phyloP scores from a whole-genome alignment of 1,140 invertebrate species.

The Ostrea denselamellosa region DNA sequence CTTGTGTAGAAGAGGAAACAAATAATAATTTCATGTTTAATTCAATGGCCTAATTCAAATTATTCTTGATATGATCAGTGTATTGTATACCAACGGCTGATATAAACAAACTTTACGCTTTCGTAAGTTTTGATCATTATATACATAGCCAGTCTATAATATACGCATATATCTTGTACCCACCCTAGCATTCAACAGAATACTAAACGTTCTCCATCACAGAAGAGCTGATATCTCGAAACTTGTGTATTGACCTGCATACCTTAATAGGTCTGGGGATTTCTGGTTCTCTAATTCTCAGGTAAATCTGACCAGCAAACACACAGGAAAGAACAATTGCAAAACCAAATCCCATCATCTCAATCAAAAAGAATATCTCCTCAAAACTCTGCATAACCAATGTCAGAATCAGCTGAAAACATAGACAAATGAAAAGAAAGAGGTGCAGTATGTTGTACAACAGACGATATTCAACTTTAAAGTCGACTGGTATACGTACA shows the following conservation, averaged over 20 bases:
- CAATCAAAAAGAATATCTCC: constrained; percentile 73
- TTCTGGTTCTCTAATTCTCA: constrained; percentile 67
- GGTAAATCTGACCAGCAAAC: constrained; percentile 68
- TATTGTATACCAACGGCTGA: no score
- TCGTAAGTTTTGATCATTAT: no score
- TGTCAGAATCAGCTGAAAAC: constrained; percentile 67
- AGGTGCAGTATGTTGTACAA: background rate
- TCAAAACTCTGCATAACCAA: constrained; percentile 72
- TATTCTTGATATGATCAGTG: no score
- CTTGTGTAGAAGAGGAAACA: no score
- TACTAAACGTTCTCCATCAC: no score
- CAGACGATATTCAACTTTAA: background rate
- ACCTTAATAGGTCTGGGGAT: constrained; percentile 71
- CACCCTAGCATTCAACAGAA: no score
- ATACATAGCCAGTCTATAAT: no score
- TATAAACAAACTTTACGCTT: no score
- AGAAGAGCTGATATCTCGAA: no score
- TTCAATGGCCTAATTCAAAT: no score
- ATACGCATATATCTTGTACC: no score
- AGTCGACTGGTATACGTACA: constrained; percentile 80
- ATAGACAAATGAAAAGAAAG: constrained; percentile 48
- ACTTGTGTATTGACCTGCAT: background rate
- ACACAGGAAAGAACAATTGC: constrained; percentile 68
- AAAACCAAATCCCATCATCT: constrained; percentile 74
- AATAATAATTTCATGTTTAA: no score